A percentile compares a stretch with the other conserved stretches of the same genome.
Conservation (phyloP, 1,140 invertebrate species). For the Neomicropteryx cornuta region DNA sequence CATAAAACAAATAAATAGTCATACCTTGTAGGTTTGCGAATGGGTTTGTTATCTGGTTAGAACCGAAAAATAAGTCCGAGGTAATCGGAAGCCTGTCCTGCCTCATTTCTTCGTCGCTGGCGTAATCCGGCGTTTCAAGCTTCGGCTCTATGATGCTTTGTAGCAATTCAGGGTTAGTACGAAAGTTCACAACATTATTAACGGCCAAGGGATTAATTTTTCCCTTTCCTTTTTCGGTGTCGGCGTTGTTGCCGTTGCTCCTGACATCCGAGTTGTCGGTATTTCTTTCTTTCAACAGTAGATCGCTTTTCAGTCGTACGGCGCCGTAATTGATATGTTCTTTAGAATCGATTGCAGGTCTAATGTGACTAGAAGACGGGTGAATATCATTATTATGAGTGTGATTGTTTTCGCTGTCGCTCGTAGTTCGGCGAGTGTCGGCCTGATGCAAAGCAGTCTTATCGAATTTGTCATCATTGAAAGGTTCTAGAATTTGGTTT, state of each 20-base stretch:
- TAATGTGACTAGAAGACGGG: constrained; percentile 41
- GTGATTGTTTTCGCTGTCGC: constrained; percentile 33
- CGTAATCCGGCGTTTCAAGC: constrained; percentile 16
- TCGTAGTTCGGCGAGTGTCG: constrained; percentile 20
- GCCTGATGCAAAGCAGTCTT: constrained; percentile 24
- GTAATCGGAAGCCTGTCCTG: constrained; percentile 13
- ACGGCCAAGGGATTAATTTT: constrained; percentile 17
- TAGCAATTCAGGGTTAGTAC: constrained; percentile 11
- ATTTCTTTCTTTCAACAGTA: too few relatives aligned
- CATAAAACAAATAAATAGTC: not conserved
- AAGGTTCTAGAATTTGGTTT: constrained; percentile 40
- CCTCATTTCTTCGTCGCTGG: constrained; percentile 14
- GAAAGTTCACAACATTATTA: constrained; percentile 9
- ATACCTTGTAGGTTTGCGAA: constrained; percentile 12
- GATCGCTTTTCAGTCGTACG: too few relatives aligned
- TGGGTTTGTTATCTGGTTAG: constrained; percentile 10
- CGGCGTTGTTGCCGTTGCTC: too few relatives aligned
- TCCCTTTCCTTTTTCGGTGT: too few relatives aligned
- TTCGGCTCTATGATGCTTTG: constrained; percentile 16
- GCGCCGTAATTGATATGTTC: too few relatives aligned
- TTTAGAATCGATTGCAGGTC: constrained; percentile 40
- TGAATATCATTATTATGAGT: constrained; percentile 37
- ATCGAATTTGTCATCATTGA: constrained; percentile 32
- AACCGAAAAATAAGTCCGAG: constrained; percentile 11
- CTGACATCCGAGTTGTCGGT: too few relatives aligned